These are phyloP conservation scores for Harpagus bidentatus DNA, from an alignment of 2,113 vertebrate species.

Conservation along the genomic window DNA sequence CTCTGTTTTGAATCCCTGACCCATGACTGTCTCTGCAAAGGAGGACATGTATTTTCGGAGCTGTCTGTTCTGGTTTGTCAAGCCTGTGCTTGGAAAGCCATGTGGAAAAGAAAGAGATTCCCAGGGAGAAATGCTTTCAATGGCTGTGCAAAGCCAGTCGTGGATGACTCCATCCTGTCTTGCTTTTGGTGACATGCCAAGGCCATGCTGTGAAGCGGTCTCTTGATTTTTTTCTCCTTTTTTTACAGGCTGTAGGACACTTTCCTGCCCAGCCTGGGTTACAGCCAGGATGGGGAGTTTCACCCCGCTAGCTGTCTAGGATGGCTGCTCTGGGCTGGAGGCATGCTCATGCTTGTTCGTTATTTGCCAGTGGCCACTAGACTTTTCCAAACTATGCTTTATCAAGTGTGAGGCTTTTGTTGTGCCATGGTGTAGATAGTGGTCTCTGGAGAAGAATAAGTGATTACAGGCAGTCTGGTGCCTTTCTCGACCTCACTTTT, in stretches of 20 bases:
- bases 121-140: not conserved
- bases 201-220: not conserved
- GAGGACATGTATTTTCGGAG: constrained; percentile 21
- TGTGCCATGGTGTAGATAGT: not conserved
- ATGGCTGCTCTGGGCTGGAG: not conserved
- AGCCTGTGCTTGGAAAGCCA: not conserved
- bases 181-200: not conserved
- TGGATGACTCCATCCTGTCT: not conserved
- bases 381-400: not conserved
- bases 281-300: not conserved
- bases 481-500: not conserved
- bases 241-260: not conserved
- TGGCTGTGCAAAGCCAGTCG: not conserved
- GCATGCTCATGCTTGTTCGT: accelerated
- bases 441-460: not conserved
- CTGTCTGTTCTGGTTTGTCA: constrained; percentile 43
- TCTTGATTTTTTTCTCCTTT: not conserved
- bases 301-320: not conserved
- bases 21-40: not conserved
- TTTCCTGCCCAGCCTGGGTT: not conserved
- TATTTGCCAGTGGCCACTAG: not conserved
- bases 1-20: not conserved
- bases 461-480: not conserved
- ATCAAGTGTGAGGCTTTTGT: not conserved
- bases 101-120: constrained; percentile 6